Evolutionary conservation across 1,140 invertebrate genomes (phyloP).

Genomic region (Plodia interpunctella): DNA sequence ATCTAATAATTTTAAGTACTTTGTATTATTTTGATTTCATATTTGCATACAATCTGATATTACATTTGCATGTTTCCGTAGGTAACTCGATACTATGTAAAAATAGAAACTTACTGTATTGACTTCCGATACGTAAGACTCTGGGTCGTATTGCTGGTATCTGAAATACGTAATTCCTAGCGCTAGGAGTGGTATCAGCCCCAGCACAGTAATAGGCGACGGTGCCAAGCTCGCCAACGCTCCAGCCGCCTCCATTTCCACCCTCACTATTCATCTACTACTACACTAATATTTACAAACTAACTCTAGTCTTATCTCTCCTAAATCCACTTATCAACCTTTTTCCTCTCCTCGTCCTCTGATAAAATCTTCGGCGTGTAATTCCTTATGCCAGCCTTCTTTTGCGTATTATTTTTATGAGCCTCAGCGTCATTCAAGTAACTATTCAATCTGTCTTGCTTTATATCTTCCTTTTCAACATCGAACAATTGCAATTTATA

Average conservation of each 20-base stretch:
- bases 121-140: conserved; percentile 84
- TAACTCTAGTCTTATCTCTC: conserved; percentile 56
- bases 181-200: conserved; percentile 87
- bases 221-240: conserved; percentile 69
- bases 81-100: not conserved
- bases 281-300: conserved; percentile 65
- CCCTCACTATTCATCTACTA: conserved; percentile 57
- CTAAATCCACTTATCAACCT: conserved; percentile 67
- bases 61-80: too few species aligned
- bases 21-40: too few species aligned
- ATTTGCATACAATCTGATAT: too few species aligned
- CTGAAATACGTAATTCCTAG: conserved; percentile 88
- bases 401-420: conserved; percentile 56
- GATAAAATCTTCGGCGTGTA: conserved; percentile 82
- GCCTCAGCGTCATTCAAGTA: conserved; percentile 78
- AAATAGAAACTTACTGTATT: conserved; percentile 78
- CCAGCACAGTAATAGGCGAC: conserved; percentile 78
- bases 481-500: conserved; percentile 63
- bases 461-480: conserved; percentile 74
- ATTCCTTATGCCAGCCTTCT: conserved; percentile 79
- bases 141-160: conserved; percentile 89
- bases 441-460: conserved; percentile 79
- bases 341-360: conserved; percentile 66
- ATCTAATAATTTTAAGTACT: too few species aligned
- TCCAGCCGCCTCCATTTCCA: conserved; percentile 69